Base-by-base conservation (phyloP, 2,113 vertebrate genomes). In the Zosterops borbonicus region DNA sequence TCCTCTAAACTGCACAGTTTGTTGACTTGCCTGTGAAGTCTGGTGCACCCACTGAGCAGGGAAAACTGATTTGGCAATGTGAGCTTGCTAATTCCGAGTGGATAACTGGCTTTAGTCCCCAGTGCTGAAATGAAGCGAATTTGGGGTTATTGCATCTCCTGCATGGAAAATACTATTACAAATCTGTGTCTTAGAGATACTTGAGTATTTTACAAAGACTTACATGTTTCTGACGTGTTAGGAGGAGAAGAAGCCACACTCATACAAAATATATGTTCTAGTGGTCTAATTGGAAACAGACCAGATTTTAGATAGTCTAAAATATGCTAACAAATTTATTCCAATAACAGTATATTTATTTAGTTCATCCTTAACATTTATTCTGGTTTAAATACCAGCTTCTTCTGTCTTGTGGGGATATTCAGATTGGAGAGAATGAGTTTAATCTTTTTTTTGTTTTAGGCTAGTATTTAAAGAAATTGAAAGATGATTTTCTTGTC, bases 131-230 rank as follows among this genome's bases (percentile, higher is more conserved):
- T 83, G 79, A 94, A 91, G 78, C 5, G 0, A 52, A 95, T 96
- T 96, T 82, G 55, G 52, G 70, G 93, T 96, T 96, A 71, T 92
- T 95, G 74, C 46, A 56, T 44, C 55, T 97, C 64, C 79, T 76
- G 17, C 90, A 76, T 86, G 92, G 88, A 96, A 97, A 97, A 92
- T 89, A 29, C 79, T 94, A 21, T 92, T 95, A 90, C 94, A 95
- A 97, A 89, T 87, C 69, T 92, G 47, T 83, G 49, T 95, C 70
- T 84, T 63, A 53, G 75, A 92, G 90, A 89, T 84, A 76, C 12
- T 75, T 81, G 68, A 37, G 27, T 73, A 65, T 69, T 97, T 97
- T 90, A 79, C 47, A 90, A 94, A 94, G 83, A 89, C 31, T 65
- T 81, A 50, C 1, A 5, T 53, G 17, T 69, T 73, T 83, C 42